phyloP scores from a whole-genome alignment of 2,797 vertebrate genomes.

The Petrocephalus sullivani region DNA sequence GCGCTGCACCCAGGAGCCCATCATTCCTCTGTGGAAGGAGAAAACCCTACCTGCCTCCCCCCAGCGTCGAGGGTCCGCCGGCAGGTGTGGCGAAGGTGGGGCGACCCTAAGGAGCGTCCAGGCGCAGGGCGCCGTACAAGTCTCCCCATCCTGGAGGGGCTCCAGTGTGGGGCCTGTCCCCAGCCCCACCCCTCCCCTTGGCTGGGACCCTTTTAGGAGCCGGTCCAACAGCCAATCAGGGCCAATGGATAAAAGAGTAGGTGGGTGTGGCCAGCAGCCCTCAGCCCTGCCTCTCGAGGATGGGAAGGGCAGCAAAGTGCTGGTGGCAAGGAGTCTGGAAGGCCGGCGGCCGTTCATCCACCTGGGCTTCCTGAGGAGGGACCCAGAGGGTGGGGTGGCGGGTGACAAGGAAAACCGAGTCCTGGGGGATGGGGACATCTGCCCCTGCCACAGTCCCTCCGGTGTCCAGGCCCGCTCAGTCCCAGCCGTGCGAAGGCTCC shows the following conservation, averaged over 20 bases:
- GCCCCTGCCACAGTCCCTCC: constrained; percentile 74
- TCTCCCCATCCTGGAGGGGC: constrained; percentile 42
- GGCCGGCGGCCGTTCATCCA: constrained; percentile 63
- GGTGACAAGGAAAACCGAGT: constrained; percentile 31
- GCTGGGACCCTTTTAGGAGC: constrained; percentile 56
- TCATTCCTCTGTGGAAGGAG: constrained; percentile 60
- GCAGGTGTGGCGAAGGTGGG: constrained; percentile 43
- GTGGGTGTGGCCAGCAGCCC: constrained; percentile 43
- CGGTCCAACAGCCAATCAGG: constrained; percentile 39
- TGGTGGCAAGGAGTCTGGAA: constrained; percentile 54
- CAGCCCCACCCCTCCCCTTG: constrained; percentile 50
- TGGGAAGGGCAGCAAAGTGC: constrained; percentile 38
- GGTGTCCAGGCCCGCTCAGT: constrained; percentile 65
- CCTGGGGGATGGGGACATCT: constrained; percentile 50
- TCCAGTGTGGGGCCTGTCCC: constrained; percentile 32
- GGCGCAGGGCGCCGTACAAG: constrained; percentile 50
- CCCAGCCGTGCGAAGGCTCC: constrained; percentile 50
- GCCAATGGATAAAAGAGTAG: constrained; percentile 24
- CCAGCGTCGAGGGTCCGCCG: constrained; percentile 45
- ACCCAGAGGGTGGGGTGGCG: constrained; percentile 40
- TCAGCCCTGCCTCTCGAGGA: constrained; percentile 36
- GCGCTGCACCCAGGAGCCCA: constrained; percentile 75
- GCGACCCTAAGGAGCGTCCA: constrained; percentile 51
- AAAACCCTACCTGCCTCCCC: constrained; percentile 44
- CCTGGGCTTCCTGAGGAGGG: constrained; percentile 62